A percentile compares a stretch with the other conserved stretches of the same genome.
These are phyloP conservation scores for Indicator indicator DNA, from an alignment of 2,113 vertebrate genomes.

Conservation along the genomic window DNA sequence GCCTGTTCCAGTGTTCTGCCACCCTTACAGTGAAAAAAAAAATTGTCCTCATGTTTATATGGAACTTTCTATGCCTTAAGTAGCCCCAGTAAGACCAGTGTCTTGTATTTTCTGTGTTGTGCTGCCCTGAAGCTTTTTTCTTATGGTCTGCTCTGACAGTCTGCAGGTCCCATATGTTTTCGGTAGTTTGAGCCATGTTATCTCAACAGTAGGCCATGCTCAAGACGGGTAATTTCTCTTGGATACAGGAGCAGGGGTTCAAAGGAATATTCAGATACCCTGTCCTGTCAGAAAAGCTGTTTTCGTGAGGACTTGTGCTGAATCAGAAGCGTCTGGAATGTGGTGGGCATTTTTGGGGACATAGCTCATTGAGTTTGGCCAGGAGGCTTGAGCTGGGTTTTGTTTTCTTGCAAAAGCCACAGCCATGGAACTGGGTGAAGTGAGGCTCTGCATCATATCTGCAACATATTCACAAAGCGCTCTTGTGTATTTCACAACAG, in stretches of 20 bases:
- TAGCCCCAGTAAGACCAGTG: not conserved
- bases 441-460: not conserved
- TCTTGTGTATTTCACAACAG: not conserved
- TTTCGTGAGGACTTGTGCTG: not conserved
- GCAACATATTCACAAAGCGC: not conserved
- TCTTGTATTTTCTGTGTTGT: not conserved
- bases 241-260: not conserved
- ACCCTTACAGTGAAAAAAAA: too few relatives aligned
- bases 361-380: not conserved
- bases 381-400: not conserved
- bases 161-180: not conserved
- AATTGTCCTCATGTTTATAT: too few relatives aligned
- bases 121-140: not conserved
- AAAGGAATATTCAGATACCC: not conserved
- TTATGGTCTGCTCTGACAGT: not conserved
- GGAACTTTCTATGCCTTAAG: too few relatives aligned
- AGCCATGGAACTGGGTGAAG: not conserved
- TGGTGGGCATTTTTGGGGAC: not conserved
- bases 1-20: too few relatives aligned
- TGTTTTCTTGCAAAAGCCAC: not conserved
- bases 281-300: not conserved
- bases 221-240: not conserved
- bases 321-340: not conserved
- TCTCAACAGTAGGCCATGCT: not conserved
- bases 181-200: not conserved